Conservation (phyloP, 2,113 vertebrate species). For the Planiliza haematocheilus region DNA sequence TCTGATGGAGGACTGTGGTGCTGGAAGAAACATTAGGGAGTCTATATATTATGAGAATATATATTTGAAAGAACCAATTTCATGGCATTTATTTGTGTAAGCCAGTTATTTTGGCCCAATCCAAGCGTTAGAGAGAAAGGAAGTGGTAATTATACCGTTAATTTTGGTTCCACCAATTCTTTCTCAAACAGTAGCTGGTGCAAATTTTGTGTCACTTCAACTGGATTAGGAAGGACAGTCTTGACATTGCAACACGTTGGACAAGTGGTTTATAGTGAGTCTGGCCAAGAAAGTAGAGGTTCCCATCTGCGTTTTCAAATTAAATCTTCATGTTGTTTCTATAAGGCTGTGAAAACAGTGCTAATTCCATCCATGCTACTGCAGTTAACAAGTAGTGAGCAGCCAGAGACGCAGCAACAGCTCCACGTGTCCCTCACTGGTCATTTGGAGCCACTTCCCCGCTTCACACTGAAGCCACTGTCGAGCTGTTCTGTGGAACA, state of each 20-base stretch:
- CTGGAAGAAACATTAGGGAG: not conserved
- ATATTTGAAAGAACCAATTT: not conserved
- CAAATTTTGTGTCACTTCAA: not conserved
- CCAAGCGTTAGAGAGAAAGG: too few relatives aligned
- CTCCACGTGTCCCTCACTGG: conserved; percentile 30
- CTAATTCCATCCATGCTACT: conserved; percentile 46
- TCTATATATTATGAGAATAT: not conserved
- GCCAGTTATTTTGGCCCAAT: not conserved
- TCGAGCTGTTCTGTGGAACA: conserved; percentile 26
- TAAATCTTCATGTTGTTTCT: conserved; percentile 11
- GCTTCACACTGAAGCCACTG: conserved; percentile 53
- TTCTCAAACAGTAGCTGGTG: not conserved
- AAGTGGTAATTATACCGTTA: not conserved
- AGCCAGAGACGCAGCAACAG: conserved; percentile 34
- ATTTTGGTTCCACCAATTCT: not conserved
- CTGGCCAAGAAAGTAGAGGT: not conserved
- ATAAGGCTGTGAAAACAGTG: conserved; percentile 19
- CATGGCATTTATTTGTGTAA: not conserved
- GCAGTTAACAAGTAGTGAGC: conserved; percentile 35
- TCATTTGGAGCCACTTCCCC: conserved; percentile 64
- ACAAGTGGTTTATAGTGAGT: conserved; percentile 2
- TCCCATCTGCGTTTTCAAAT: not conserved
- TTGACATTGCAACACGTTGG: not conserved
- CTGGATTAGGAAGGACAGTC: not conserved
- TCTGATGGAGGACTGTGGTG: not conserved